Base-by-base conservation (phyloP, 2,888 invertebrate species). In the Cataglyphis livida region DNA sequence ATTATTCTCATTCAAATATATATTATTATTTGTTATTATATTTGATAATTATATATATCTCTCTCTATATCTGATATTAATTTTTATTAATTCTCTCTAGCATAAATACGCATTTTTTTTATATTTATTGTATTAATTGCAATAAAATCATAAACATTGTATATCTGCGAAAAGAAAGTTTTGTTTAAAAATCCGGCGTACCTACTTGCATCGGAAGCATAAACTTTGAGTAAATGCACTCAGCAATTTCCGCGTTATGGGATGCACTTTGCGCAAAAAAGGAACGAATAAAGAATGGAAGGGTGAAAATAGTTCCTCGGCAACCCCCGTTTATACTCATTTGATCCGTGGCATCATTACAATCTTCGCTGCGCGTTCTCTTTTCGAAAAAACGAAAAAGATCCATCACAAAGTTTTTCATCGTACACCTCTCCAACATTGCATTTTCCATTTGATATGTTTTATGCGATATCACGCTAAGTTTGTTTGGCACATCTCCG, bases 391-490 rank as follows among this genome's bases (percentile, higher is more conserved):
- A 44, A 48, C 25, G 68, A 66, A 62, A 54, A 54, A 76, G 74
- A 59, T 81, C 73, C 62, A 78, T 68, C 62, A 15, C 57, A 7
- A 9, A 10, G 51, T 59, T 15, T 65, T 38, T 38, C 57, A 21
- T 64, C 38, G n/a, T 28, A 12, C 25, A 51, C 44, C 70, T 66
- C 57, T 28, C 15, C 51, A 65, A 59, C 38, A 48, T 28, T 71
- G 41, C 41, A 76, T 73, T 83, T 85, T 71, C 61, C 57, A 51
- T 73, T 73, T 38, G 57, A 41, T 78, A 44, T 73, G 74, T 78
- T 73, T 73, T 73, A 28, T 28, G 57, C 57, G 44, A 59, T 59
- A 59, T 73, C 54, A 54, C 54, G n/a, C 38, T 54, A 59, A 78
- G 78, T 73, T 78, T 78, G 57, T 51, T 78, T 59, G 57, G 57